Conservation (phyloP, 1,140 invertebrate genomes). For the Ostrea edulis region DNA sequence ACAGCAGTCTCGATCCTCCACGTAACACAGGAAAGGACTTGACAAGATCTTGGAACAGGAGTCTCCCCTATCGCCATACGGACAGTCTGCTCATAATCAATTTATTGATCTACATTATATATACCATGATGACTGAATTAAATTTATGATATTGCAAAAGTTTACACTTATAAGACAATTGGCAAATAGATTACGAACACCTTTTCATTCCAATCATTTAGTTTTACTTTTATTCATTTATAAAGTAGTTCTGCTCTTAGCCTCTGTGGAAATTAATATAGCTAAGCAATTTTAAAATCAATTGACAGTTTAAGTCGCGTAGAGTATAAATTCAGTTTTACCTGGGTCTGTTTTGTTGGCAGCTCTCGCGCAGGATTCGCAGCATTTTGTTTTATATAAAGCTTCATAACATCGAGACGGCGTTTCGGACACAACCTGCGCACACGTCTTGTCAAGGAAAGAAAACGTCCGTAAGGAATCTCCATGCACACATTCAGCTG, state of each 20-base stretch:
- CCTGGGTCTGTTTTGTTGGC: neutral
- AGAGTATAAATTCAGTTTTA: neutral
- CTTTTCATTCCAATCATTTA: too few relatives aligned
- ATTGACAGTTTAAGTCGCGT: too few relatives aligned
- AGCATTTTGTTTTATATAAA: neutral
- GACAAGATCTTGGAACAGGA: neutral
- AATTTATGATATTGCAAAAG: too few relatives aligned
- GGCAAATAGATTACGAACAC: too few relatives aligned
- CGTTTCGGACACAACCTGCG: neutral
- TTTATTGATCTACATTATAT: too few relatives aligned
- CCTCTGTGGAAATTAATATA: too few relatives aligned
- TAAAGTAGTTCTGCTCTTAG: too few relatives aligned
- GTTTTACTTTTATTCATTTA: too few relatives aligned
- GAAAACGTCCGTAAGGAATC: neutral
- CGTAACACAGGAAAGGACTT: neutral
- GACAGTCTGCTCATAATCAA: neutral
- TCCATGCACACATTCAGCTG: neutral
- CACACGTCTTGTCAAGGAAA: slow-evolving; percentile 16
- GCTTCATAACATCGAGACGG: neutral
- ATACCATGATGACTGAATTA: too few relatives aligned
- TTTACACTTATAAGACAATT: too few relatives aligned
- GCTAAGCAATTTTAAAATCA: too few relatives aligned
- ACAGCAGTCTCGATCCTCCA: neutral
- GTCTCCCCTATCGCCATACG: neutral
- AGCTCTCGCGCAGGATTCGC: slow-evolving; percentile 2